These are phyloP conservation scores for Cirrhinus mrigala DNA, from an alignment of 2,797 vertebrate species.

Conservation along the genomic window DNA sequence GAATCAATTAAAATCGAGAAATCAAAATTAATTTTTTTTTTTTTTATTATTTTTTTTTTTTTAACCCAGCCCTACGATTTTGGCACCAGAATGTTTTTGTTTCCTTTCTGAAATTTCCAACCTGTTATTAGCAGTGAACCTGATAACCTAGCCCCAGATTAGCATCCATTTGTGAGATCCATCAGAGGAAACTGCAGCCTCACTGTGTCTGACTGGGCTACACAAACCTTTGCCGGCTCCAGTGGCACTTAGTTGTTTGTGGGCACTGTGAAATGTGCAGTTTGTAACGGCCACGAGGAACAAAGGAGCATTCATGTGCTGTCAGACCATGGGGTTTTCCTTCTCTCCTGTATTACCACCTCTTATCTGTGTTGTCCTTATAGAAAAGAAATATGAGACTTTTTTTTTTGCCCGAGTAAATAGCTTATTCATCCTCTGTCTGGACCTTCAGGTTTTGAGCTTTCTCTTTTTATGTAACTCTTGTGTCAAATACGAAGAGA, in stretches of 20 bases:
- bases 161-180: constrained; percentile 25
- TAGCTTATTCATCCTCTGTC: constrained; percentile 29
- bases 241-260: constrained; percentile 25
- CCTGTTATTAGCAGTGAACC: constrained; percentile 17
- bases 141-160: constrained; percentile 10
- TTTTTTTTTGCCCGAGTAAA: neutral
- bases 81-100: neutral
- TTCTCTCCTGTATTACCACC: neutral
- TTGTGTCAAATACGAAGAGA: neutral
- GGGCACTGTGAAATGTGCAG: constrained; percentile 21
- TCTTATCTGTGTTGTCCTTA: neutral
- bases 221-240: neutral
- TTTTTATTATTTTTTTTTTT: too few species aligned
- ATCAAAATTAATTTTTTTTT: too few species aligned
- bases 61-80: too few species aligned
- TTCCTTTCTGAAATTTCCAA: neutral
- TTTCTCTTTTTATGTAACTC: neutral
- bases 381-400: neutral
- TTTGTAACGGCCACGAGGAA: constrained; percentile 4
- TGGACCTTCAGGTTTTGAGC: neutral
- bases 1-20: too few species aligned
- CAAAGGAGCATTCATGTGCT: constrained; percentile 33
- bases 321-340: constrained; percentile 2
- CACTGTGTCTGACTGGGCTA: neutral
- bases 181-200: constrained; percentile 19